phyloP scores from a whole-genome alignment of 2,113 vertebrate genomes.

The Oceanodroma tethys region DNA sequence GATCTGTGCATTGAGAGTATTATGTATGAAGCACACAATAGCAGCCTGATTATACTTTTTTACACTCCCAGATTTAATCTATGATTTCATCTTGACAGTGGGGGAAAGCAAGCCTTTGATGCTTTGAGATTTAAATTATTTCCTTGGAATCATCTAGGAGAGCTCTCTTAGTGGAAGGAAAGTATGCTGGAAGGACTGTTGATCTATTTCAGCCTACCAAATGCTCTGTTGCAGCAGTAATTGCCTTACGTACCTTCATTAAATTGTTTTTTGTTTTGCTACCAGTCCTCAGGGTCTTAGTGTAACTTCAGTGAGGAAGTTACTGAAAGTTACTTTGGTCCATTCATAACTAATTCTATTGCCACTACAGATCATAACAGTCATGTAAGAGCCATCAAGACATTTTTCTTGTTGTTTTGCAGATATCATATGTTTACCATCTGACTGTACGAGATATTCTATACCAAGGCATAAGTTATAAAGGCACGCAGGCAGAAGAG shows the following conservation, averaged over 20 bases:
- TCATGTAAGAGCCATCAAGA: background rate
- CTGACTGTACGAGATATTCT: background rate
- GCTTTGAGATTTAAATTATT: constrained; percentile 55
- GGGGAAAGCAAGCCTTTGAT: constrained; percentile 16
- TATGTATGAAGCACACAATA: background rate
- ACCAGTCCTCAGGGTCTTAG: background rate
- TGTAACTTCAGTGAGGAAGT: background rate
- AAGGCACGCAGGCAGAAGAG: background rate
- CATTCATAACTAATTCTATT: background rate
- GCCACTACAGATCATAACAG: background rate
- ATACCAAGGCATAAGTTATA: background rate
- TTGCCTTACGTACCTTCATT: background rate
- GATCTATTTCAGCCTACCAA: background rate
- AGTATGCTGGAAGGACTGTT: background rate
- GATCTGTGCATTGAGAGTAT: background rate
- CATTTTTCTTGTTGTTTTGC: background rate
- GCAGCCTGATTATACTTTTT: background rate
- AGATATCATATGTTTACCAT: background rate
- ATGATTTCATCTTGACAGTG: background rate
- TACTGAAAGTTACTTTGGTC: background rate
- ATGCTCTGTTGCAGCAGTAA: background rate
- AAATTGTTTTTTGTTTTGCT: background rate
- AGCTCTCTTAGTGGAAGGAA: constrained; percentile 19
- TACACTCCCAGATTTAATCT: constrained; percentile 46
- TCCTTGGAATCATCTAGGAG: background rate